Conservation (phyloP, 1,140 invertebrate species). For the Acyrthosiphon pisum region DNA sequence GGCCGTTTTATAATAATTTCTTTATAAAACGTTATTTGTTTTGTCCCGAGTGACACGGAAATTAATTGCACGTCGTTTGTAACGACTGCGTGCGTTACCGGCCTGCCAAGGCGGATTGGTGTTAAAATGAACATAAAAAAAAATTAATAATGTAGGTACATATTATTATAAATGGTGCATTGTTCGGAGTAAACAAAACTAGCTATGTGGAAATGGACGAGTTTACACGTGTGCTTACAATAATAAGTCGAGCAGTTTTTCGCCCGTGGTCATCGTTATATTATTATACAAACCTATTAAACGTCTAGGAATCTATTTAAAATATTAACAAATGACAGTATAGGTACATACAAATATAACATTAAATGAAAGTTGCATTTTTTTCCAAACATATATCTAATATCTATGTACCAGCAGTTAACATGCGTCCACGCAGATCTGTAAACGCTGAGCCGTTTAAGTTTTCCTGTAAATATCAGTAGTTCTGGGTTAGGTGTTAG, state of each 20-base stretch:
- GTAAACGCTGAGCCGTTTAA: too few species aligned
- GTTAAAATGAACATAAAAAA: not conserved
- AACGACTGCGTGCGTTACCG: not conserved
- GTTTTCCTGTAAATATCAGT: too few species aligned
- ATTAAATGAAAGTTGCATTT: not conserved
- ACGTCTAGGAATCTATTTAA: not conserved
- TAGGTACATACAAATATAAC: not conserved
- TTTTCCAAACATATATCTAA: too few species aligned
- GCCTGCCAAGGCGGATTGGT: not conserved
- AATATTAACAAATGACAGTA: not conserved
- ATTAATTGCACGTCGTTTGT: constrained; percentile 30
- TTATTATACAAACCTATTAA: not conserved
- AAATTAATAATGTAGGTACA: not conserved
- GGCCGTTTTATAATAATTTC: not conserved
- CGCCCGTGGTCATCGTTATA: not conserved
- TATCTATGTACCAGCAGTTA: too few species aligned
- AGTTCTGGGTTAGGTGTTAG: too few species aligned
- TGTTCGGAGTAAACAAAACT: not conserved
- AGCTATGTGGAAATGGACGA: constrained; percentile 7
- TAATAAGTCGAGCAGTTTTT: not conserved
- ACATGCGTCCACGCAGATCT: too few species aligned
- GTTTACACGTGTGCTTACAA: not conserved
- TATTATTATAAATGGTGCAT: not conserved
- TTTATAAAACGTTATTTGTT: constrained; percentile 33
- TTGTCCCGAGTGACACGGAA: constrained; percentile 18